A percentile compares a stretch with the other conserved stretches of the same genome.
phyloP scores from a whole-genome alignment of 1,140 invertebrate genomes.

The Ganaspis sp. region DNA sequence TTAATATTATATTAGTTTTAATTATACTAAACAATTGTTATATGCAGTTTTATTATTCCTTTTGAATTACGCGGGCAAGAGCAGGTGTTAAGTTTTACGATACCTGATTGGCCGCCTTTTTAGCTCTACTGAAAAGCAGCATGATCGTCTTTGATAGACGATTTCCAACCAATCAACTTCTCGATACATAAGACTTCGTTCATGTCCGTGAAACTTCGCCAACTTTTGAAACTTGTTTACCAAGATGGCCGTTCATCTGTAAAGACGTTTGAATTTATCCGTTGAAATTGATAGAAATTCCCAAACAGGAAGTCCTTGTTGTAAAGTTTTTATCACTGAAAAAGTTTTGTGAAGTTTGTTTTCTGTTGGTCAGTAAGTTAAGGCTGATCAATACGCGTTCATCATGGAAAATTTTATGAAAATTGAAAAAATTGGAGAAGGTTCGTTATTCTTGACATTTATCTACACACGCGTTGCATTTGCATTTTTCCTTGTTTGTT shows the following conservation, averaged over 20 bases:
- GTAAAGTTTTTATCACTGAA: background rate
- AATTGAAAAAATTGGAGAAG: constrained; percentile 97
- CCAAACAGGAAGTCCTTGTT: background rate
- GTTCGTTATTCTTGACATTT: constrained; percentile 64
- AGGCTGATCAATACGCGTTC: background rate
- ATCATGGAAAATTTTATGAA: constrained; percentile 92
- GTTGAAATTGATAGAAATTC: constrained; percentile 44
- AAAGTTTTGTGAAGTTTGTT: background rate
- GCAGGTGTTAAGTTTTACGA: background rate
- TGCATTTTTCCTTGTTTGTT: constrained; percentile 4
- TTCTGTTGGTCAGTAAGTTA: background rate
- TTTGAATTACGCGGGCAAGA: background rate
- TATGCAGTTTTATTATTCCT: background rate
- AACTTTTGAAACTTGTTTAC: constrained; percentile 51
- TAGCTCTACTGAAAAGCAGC: background rate
- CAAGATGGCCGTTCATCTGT: constrained; percentile 57
- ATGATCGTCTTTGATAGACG: too few species aligned
- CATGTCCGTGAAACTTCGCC: background rate
- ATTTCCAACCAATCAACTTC: background rate
- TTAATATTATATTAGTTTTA: too few species aligned
- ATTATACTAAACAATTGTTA: too few species aligned
- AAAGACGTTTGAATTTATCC: constrained; percentile 66
- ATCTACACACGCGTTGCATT: background rate
- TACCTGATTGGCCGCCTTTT: background rate
- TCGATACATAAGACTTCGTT: background rate